Percentiles rank a stretch among this genome's conserved stretches.
Conservation (phyloP, 1,140 invertebrate genomes). For the Anagrus nilaparvatae region DNA sequence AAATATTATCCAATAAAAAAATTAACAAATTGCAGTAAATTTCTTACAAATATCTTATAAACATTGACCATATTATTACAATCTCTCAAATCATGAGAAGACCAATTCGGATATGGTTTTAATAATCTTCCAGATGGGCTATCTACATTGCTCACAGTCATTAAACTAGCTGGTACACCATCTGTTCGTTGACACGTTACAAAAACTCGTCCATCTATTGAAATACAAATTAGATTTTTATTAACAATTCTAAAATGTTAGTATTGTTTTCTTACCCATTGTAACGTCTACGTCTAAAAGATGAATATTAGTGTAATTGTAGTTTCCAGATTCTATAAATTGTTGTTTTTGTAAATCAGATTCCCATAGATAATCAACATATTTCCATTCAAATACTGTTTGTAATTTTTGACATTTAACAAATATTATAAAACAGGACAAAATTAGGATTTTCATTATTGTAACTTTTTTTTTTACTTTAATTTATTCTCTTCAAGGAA, state of each 20-base stretch:
- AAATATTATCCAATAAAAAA: too few relatives aligned
- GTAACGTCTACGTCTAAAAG: background rate
- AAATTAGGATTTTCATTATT: background rate
- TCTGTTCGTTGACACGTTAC: background rate
- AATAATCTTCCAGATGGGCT: background rate
- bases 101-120: slow-evolving; percentile 1
- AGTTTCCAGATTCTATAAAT: background rate
- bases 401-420: background rate
- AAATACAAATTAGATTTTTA: background rate
- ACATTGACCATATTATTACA: background rate
- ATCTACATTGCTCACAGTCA: background rate
- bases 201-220: slow-evolving; percentile 3
- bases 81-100: background rate
- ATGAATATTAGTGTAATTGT: background rate
- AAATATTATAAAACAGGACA: background rate
- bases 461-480: background rate
- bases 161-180: background rate
- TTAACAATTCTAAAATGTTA: background rate
- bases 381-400: background rate
- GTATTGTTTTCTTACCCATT: background rate
- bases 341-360: too few relatives aligned
- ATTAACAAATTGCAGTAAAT: too few relatives aligned
- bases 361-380: background rate
- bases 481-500: background rate
- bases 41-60: slow-evolving; percentile 1